These are phyloP conservation scores for Saguinus imperator DNA, from an alignment of 2,113 vertebrate genomes.

Conservation along the genomic window DNA sequence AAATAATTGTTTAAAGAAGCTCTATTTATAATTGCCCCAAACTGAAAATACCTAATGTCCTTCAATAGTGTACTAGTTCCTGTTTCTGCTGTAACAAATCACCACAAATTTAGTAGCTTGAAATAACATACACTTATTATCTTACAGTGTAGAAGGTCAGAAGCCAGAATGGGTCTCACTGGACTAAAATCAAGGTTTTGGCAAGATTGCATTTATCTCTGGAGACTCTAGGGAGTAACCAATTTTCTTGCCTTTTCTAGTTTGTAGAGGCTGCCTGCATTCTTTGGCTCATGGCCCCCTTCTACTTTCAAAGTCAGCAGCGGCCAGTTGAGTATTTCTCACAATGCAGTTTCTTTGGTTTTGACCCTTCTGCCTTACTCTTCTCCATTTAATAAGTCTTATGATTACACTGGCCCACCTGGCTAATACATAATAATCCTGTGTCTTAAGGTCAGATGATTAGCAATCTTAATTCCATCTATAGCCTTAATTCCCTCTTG, in stretches of 20 bases:
- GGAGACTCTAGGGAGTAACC: background rate
- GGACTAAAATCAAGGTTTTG: background rate
- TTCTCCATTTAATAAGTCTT: background rate
- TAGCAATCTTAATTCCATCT: background rate
- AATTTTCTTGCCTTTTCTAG: background rate
- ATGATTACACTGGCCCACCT: background rate
- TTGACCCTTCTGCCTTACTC: background rate
- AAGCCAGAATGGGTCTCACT: background rate
- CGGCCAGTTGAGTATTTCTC: background rate
- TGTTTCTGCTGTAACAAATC: background rate
- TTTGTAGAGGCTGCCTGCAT: background rate
- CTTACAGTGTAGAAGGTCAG: background rate
- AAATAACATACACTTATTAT: background rate
- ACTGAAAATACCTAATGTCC: background rate
- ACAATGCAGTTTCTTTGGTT: background rate
- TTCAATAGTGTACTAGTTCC: background rate
- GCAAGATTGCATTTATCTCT: background rate
- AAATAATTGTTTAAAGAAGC: background rate
- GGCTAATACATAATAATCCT: background rate
- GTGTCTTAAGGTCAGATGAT: background rate
- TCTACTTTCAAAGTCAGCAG: background rate
- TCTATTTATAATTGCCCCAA: background rate
- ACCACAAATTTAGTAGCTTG: background rate
- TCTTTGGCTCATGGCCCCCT: background rate
- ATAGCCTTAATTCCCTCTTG: background rate